These are phyloP conservation scores for Seladonia tumulorum DNA, from an alignment of 2,888 invertebrate genomes.

Conservation along the genomic window DNA sequence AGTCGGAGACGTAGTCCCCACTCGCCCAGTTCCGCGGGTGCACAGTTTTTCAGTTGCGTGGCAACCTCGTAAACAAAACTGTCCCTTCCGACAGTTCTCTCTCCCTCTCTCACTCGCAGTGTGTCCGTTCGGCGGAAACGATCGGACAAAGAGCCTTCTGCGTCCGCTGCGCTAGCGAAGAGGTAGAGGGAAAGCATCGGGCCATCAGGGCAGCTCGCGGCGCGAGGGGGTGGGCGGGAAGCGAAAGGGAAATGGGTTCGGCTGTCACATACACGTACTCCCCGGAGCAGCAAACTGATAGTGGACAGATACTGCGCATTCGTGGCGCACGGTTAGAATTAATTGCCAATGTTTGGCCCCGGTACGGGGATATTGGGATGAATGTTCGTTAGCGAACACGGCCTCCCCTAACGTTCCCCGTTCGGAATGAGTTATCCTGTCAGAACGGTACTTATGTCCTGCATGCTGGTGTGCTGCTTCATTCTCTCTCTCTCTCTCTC, in stretches of 20 bases:
- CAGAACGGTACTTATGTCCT: constrained; percentile 71
- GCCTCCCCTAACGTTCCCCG: constrained; percentile 55
- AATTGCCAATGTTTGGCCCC: constrained; percentile 80
- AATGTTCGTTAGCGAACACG: constrained; percentile 75
- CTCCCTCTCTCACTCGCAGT: not conserved
- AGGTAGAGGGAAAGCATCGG: constrained; percentile 19
- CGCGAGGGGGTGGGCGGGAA: constrained; percentile 13
- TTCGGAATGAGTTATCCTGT: constrained; percentile 67
- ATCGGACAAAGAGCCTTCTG: constrained; percentile 32
- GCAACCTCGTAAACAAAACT: not conserved
- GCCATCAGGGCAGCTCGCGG: not conserved
- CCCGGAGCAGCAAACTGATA: constrained; percentile 77
- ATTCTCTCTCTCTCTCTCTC: constrained; percentile 44
- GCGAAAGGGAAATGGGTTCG: constrained; percentile 71
- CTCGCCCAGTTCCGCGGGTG: not conserved
- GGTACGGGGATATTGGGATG: constrained; percentile 74
- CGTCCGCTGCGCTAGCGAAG: not conserved
- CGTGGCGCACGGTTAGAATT: constrained; percentile 77
- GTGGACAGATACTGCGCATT: constrained; percentile 77
- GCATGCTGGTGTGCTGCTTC: not conserved
- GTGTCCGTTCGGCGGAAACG: not conserved
- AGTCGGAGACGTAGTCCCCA: not conserved
- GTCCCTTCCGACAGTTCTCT: not conserved
- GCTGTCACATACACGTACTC: constrained; percentile 79
- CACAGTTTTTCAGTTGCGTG: not conserved